A percentile compares a stretch with the other conserved stretches of the same genome.
Conservation (phyloP, 2,113 vertebrate species). For the Clarias gariepinus region DNA sequence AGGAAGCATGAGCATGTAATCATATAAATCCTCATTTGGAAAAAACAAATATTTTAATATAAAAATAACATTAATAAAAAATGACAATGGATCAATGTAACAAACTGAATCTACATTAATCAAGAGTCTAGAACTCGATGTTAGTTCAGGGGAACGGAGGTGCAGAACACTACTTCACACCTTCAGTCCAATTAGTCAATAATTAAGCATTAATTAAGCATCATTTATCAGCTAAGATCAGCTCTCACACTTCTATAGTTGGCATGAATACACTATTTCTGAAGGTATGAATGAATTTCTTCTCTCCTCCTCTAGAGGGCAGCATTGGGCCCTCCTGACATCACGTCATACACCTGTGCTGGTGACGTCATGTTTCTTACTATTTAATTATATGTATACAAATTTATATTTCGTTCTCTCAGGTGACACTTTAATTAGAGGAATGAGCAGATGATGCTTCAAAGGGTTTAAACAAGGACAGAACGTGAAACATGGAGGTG, state of each 20-base stretch:
- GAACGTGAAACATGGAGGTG: not conserved
- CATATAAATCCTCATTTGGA: no score
- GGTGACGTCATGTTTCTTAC: not conserved
- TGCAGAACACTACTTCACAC: no score
- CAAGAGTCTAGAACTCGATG: no score
- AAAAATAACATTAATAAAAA: no score
- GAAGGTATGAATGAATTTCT: not conserved
- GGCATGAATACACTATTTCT: not conserved
- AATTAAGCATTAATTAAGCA: not conserved
- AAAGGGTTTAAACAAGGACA: not conserved
- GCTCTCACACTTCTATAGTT: not conserved
- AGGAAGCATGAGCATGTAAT: no score
- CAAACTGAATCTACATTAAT: no score
- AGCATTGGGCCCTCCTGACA: not conserved
- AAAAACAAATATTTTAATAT: no score
- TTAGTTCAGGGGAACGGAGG: no score
- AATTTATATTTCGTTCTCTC: not conserved
- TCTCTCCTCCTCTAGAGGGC: not conserved
- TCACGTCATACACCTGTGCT: not conserved
- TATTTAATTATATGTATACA: not conserved
- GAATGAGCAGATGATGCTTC: not conserved
- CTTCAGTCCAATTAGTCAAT: no score
- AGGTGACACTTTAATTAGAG: not conserved
- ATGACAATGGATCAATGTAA: no score
- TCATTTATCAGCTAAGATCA: not conserved